Evolutionary conservation across 2,888 invertebrate genomes (phyloP), one percentile per base, ranked within the genome.

Genomic region (Anagyrus pseudococci): DNA sequence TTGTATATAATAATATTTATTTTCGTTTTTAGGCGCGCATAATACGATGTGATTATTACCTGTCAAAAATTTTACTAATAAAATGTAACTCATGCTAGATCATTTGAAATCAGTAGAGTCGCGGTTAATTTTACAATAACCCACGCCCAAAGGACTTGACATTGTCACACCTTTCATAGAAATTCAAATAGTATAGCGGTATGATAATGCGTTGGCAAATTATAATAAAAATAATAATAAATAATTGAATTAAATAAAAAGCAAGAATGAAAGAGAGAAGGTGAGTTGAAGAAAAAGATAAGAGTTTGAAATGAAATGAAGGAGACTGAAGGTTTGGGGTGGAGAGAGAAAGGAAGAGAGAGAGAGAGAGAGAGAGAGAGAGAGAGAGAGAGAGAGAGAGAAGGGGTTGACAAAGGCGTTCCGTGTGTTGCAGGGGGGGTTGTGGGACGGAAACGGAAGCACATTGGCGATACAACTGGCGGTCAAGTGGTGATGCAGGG

Each of bases 401-500:
- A 75, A 68, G 73, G 78, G 78, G 78, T 78, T 79, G 74, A 79
- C 78, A 77, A 77, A 76, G 77, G 71, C 23, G 46, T 80, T n/a
- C n/a, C 33, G 46, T 80, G 80, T 80, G 80, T 80, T 80, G 78
- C 80, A 80, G 80, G 76, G 79, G 80, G 79, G 79, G 78, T 79
- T 76, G 79, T 80, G 78, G 80, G 80, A 77, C 78, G 79, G 71
- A 80, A 80, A 78, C 77, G 79, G 78, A 80, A 79, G 78, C 77
- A 80, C 75, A 76, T 26, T 43, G 79, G 78, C 74, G 77, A 78
- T 75, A 76, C 79, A 77, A 78, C 78, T 76, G 79, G 78, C 76
- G 78, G 78, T 77, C 80, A 80, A 73, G 79, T 77, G 79, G 79
- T 80, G 78, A 77, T 79, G 78, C 80, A 80, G 76, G 80, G 79